Percentiles rank a stretch among this genome's conserved stretches.
These are phyloP conservation scores for Muschampia plurimacula DNA, from an alignment of 2,888 invertebrate genomes.

Conservation along the genomic window DNA sequence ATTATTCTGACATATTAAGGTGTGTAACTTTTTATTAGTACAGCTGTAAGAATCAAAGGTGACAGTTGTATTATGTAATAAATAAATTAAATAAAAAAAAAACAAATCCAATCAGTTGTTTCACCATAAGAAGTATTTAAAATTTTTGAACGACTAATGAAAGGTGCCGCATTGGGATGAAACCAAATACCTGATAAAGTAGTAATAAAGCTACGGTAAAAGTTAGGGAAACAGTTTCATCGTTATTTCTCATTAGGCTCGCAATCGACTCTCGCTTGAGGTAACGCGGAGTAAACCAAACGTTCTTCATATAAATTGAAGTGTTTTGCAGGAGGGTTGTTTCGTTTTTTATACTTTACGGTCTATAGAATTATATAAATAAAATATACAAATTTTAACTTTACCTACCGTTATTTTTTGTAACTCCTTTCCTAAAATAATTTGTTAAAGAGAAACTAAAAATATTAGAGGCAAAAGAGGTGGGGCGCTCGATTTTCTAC, in stretches of 20 bases:
- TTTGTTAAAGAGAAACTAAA: neutral
- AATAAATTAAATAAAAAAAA: no score
- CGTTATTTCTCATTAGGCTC: constrained; percentile 79
- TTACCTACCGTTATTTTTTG: neutral
- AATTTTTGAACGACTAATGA: constrained; percentile 23
- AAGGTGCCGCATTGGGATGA: neutral
- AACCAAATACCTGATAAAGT: constrained; percentile 40
- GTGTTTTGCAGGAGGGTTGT: constrained; percentile 48
- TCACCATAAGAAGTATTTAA: neutral
- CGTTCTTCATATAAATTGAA: constrained; percentile 69
- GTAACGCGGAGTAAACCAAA: constrained; percentile 60
- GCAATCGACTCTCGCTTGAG: constrained; percentile 75
- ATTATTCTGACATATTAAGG: no score
- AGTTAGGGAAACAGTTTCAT: constrained; percentile 61
- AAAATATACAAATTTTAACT: neutral
- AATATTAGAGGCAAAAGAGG: neutral
- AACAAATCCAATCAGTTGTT: neutral
- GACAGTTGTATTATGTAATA: no score
- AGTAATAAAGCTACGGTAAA: constrained; percentile 36
- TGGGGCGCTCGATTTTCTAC: no score
- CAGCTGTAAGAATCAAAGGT: no score
- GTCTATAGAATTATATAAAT: neutral
- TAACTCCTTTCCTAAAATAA: neutral
- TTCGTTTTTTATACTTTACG: constrained; percentile 42
- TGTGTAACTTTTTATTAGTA: no score